Base-by-base conservation (phyloP, 2,113 vertebrate genomes). In the Oreochromis niloticus region DNA sequence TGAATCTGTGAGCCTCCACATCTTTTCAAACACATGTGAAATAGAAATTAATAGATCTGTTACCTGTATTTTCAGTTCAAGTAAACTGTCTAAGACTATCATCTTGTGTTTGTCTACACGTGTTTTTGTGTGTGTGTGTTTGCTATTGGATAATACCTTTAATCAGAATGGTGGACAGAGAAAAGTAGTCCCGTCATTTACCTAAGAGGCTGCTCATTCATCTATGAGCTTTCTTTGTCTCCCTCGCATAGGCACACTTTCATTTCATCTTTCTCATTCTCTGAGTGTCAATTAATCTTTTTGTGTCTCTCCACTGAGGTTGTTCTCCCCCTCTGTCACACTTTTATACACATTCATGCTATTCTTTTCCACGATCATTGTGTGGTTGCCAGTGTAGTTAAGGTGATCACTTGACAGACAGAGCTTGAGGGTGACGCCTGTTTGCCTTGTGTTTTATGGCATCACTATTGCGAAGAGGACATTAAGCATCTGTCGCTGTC, bases 401-500 rank as follows among this genome's bases (percentile, higher is more conserved):
- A 93, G 91, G 93, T 91, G 93, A 95, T 95, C 86, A 86, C 89
- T 93, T 90, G 92, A 95, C 91, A 93, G 95, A 91, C 93, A 93
- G 89, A 30, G 90, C 91, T 95, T 94, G 88, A 88, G 94, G 93
- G 94, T 73, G 89, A 93, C 85, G 90, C 92, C 94, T 92, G 93
- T 94, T 94, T 94, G 94, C 91, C 87, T 94, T 91, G 93, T 95
- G 94, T 94, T 95, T 95, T 94, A 95, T 95, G 85, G 94, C 89
- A 68, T 90, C 92, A 86, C 94, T 86, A 94, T 93, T 94, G 93
- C 94, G 85, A 94, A 93, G 92, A 88, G 94, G 91, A 90, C 93
- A 95, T 95, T 94, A 95, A 92, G 91, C 95, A 95, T 93, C 95
- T 96, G 95, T 87, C 46, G 80, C 68, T 57, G 63, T 95, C 93